phyloP scores from a whole-genome alignment of 2,113 vertebrate species.

The Erythrolamprus reginae region DNA sequence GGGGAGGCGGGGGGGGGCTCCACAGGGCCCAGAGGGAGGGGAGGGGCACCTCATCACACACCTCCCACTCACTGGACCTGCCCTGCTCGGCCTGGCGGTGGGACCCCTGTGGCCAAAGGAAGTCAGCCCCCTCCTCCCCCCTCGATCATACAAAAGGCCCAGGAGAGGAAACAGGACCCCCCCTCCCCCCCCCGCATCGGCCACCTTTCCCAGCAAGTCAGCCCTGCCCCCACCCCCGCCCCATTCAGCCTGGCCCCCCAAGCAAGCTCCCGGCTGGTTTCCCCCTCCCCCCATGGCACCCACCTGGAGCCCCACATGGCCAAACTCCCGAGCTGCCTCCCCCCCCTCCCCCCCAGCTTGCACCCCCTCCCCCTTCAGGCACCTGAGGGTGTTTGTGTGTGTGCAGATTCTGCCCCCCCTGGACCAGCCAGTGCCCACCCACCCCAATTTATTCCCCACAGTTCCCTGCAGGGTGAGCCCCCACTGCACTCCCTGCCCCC shows the following conservation, averaged over 20 bases:
- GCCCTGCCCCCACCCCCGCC: neutral
- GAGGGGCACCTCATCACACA: too few species aligned
- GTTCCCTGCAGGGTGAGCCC: accelerated
- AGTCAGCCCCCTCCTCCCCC: too few species aligned
- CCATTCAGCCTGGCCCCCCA: neutral
- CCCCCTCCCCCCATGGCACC: neutral
- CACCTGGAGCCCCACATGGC: neutral
- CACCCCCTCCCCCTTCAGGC: neutral
- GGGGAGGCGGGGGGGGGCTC: too few species aligned
- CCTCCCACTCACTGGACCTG: too few species aligned
- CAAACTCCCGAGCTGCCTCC: neutral
- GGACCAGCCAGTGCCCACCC: neutral
- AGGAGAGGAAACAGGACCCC: neutral
- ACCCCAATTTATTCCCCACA: neutral
- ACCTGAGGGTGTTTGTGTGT: too few species aligned
- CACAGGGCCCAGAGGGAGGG: too few species aligned
- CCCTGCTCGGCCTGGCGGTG: too few species aligned
- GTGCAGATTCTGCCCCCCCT: neutral
- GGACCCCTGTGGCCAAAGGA: too few species aligned
- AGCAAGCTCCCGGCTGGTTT: neutral
- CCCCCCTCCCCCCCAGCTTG: neutral
- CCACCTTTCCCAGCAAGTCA: neutral
- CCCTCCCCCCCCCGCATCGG: neutral
- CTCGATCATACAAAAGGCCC: too few species aligned
- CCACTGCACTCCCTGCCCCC: too few species aligned